Conservation (phyloP, 2,797 vertebrate genomes). For the Poeciliopsis paucimaculata region DNA sequence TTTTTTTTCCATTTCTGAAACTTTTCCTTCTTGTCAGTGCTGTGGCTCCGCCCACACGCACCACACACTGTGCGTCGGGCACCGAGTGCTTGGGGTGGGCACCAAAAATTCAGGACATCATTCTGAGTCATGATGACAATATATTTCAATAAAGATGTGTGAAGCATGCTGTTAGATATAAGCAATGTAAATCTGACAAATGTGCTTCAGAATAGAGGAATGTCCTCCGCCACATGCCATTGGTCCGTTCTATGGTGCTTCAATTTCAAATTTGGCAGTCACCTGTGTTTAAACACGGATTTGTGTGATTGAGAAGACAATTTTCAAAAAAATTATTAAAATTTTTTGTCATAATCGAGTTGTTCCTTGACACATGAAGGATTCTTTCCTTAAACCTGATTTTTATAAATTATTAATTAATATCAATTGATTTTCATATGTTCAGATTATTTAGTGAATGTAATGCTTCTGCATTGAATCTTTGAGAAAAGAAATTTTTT, state of each 20-base stretch:
- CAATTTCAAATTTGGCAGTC: not conserved
- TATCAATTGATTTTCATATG: not conserved
- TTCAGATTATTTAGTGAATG: not conserved
- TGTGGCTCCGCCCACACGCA: not conserved
- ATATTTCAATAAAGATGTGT: not conserved
- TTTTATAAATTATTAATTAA: not conserved
- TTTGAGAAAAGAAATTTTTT: not conserved
- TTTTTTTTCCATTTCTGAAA: not conserved
- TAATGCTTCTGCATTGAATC: slow-evolving; percentile 10
- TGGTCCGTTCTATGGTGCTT: not conserved
- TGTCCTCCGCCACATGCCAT: not conserved
- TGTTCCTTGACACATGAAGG: not conserved
- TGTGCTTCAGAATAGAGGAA: not conserved
- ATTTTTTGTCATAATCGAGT: not conserved
- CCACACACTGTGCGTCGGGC: not conserved
- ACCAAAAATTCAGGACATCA: not conserved
- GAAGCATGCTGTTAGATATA: not conserved
- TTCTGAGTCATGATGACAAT: not conserved
- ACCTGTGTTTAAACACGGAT: not conserved
- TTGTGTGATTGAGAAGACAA: not conserved
- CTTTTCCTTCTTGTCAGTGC: not conserved
- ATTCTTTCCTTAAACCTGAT: too few species aligned
- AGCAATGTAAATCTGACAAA: not conserved
- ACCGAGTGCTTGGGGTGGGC: not conserved
- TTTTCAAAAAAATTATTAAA: not conserved